Percentiles rank a stretch among this genome's conserved stretches.
Evolutionary conservation across 1,140 invertebrate species (phyloP).

Genomic region (Drosophila biarmipes): DNA sequence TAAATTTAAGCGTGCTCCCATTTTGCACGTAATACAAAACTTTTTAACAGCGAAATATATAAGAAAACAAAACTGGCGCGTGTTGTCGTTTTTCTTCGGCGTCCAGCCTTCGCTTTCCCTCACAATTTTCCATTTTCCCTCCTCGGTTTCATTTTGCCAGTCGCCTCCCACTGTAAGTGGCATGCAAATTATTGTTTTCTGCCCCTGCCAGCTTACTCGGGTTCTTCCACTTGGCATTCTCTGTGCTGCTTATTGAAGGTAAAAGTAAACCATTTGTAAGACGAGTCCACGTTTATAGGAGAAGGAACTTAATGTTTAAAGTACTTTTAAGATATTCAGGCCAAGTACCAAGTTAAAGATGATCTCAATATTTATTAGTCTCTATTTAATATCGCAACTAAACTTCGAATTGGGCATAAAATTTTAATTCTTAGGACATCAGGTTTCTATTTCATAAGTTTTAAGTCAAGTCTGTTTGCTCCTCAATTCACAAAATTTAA

Average conservation of each 20-base stretch:
- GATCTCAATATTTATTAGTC: too few species aligned
- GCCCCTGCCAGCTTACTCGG: slow-evolving; percentile 7
- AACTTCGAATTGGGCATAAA: too few species aligned
- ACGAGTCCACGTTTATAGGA: slow-evolving; percentile 25
- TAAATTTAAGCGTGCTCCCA: slow-evolving; percentile 66
- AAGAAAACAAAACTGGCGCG: slow-evolving; percentile 56
- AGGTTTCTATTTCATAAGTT: too few species aligned
- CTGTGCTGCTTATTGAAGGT: slow-evolving; percentile 47
- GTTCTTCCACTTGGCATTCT: slow-evolving; percentile 56
- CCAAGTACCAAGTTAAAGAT: too few species aligned
- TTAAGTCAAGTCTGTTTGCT: too few species aligned
- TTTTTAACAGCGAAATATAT: slow-evolving; percentile 56
- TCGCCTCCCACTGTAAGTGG: slow-evolving; percentile 47
- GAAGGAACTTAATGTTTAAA: slow-evolving; percentile 14
- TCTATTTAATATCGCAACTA: too few species aligned
- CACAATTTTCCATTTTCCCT: slow-evolving; percentile 18
- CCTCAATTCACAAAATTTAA: too few species aligned
- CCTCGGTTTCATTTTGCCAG: slow-evolving; percentile 21
- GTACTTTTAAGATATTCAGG: neutral
- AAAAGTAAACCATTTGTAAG: slow-evolving; percentile 53
- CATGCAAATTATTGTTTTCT: slow-evolving; percentile 58
- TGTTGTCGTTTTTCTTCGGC: slow-evolving; percentile 63
- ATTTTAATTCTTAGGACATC: too few species aligned
- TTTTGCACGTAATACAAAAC: slow-evolving; percentile 74
- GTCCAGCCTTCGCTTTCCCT: slow-evolving; percentile 28